Base-by-base conservation (phyloP, 1,140 invertebrate genomes). In the Drosophila nikananu region DNA sequence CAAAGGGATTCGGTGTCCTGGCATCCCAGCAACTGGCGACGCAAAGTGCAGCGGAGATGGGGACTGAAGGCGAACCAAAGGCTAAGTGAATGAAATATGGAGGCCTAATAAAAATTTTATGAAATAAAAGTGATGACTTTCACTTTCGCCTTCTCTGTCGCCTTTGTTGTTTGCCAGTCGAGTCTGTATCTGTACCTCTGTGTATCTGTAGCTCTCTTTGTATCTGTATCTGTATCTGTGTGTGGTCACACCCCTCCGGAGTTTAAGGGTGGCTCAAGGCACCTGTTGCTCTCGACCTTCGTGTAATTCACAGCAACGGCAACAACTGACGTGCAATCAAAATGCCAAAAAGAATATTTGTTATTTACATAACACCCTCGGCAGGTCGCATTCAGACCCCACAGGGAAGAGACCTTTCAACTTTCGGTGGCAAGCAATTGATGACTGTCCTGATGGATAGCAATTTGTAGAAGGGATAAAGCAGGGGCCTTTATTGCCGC, bases 61-160 rank as follows among this genome's bases (percentile, higher is more conserved):
- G 25, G 60, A 12, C n/a, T 30, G 37, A 23, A 42, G 27, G n/a
- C n/a, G 42, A 21, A 46, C 12, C 60, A 61, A 61, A 61, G 63
- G 54, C 81, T 90, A 90, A 89, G 78, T 86, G 84, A 90, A 89
- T 89, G 84, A 89, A 89, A 89, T 89, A 89, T 89, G 74, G 78
- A 71, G 81, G 78, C 78, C 86, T 90, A 81, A 89, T 90, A 86
- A 90, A 89, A 89, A 73, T 89, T 89, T 72, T 90, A 89, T 89
- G 81, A 89, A 86, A 89, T 89, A 86, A 89, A 89, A 86, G 84
- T 90, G 84, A 89, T 89, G 86, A 90, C 86, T 89, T 90, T 90
- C 81, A 84, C 77, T 89, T 89, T 89, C 65, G 48, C 60, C 41
- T 55, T 64, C 21, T 44, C 19, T 44, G 19, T 21, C 10, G 42